Base-by-base conservation (phyloP, 2,888 invertebrate species). In the Omphaloscelis lunosa region DNA sequence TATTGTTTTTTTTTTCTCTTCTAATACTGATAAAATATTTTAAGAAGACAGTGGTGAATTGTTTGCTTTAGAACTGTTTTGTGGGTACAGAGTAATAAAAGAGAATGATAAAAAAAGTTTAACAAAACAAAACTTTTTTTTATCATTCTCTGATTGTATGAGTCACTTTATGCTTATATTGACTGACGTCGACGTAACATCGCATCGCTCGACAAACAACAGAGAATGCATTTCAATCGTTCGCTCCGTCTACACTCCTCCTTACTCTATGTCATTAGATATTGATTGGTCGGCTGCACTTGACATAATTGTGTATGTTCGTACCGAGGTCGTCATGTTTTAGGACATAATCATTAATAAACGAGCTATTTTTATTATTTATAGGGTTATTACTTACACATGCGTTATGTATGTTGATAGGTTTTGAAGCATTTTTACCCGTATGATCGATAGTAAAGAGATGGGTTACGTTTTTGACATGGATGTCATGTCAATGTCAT, bases 261-360 rank as follows among this genome's bases (percentile, higher is more conserved):
- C 59, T 70, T 80, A 77, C 29, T 88, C 87, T 81, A 45, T 77
- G 88, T 20, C 71, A 66, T 71, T 34, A 39, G 29, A 67, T 86
- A 90, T 90, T 89, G 89, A 89, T 90, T 89, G 89, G 87, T 87
- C 77, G 83, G 88, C 74, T 92, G 89, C 91, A 92, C 92, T 93
- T 91, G 91, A 92, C 91, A 89, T 88, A 76, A 87, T 90, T 91
- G 82, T 79, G 77, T 83, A 81, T 86, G 70, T 85, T 78, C 62
- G 68, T 75, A 58, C 63, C 39, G 70, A 83, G 87, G 87, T 63
- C 81, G 58, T 65, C 72, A 20, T 67, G 72, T 82, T 86, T 87
- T 87, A 80, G 87, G 81, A 73, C 66, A 68, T 79, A 72, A 84
- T 73, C 69, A 53, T 75, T 79, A 79, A 77, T 85, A 86, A 83